Percentiles rank a stretch among this genome's conserved stretches.
Evolutionary conservation across 2,888 invertebrate species (phyloP).

Genomic region (Ophraella communa): DNA sequence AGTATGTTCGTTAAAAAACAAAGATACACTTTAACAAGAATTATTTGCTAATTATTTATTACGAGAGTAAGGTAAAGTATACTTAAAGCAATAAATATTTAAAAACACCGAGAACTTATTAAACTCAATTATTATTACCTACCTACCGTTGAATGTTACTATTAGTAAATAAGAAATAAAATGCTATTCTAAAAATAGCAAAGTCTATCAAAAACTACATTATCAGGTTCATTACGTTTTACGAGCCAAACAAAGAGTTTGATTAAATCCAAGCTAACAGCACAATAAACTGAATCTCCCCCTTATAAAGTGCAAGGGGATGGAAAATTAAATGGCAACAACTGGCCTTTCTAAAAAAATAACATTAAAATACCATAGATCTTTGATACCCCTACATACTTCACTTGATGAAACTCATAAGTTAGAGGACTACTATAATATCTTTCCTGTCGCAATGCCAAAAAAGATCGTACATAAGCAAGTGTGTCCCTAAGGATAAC

Average conservation of each 20-base stretch:
- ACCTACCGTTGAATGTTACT: too few relatives aligned
- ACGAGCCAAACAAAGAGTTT: conserved; percentile 12
- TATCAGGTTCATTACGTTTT: conserved; percentile 15
- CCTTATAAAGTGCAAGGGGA: conserved; percentile 13
- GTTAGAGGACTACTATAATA: conserved; percentile 25
- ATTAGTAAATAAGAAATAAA: too few relatives aligned
- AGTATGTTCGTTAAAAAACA: too few relatives aligned
- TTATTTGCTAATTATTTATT: too few relatives aligned
- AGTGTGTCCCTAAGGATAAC: conserved; percentile 36
- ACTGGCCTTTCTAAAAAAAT: conserved; percentile 39
- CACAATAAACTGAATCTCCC: conserved; percentile 4
- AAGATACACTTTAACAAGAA: too few relatives aligned
- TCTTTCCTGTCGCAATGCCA: conserved; percentile 13
- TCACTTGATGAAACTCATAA: conserved; percentile 35
- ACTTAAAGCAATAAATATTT: too few relatives aligned
- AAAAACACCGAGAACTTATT: too few relatives aligned
- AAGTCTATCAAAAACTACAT: conserved; percentile 5
- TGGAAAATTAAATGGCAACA: conserved; percentile 42
- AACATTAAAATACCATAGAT: conserved; percentile 42
- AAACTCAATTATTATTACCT: too few relatives aligned
- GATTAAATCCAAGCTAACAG: conserved; percentile 17
- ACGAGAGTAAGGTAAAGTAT: too few relatives aligned
- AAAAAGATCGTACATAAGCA: conserved; percentile 10
- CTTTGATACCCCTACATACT: conserved; percentile 33
- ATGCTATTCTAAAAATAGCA: neutral